Evolutionary conservation across 1,140 invertebrate genomes (phyloP), one percentile per base, ranked within the genome.

Genomic region (Eupeodes corollae): DNA sequence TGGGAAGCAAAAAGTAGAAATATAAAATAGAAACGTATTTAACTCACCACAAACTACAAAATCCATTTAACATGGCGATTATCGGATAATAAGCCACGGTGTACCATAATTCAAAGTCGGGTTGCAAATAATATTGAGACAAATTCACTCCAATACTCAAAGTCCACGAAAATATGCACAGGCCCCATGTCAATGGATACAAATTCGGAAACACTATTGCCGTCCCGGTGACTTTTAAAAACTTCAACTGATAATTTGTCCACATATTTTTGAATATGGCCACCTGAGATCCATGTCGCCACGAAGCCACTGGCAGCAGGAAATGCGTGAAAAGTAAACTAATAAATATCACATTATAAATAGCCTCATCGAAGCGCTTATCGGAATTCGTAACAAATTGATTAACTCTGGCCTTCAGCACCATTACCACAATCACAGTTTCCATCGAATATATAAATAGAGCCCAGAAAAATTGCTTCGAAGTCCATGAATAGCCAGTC

Each of bases 251-350:
- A 63, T 80, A 81, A 62, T 78, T 76, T 3, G 79, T 81, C 79
- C 79, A 82, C 79, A 82, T 81, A 54, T 81, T 80, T 67, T 81
- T 82, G 54, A 81, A 82, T 46, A 78, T 81, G 9, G 79, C 79
- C 6, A 81, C 79, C 62, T 82, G 73, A 0, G 66, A 59, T 1
- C 79, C 79, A 55, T 80, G 78, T 0, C 77, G 70, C 79, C 79
- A 82, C 6, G 79, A 79, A 2, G 78, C 77, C n/a, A 82, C 70
- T 1, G 79, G 79, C 12, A 82, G 55, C 32, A 82, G 55, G 51
- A 81, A 82, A 58, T 82, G 79, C 6, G 79, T 79, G 11, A 80
- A 77, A n/a, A 82, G 68, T 51, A 82, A 75, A 52, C 79, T 80
- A 41, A 82, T 65, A 55, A 82, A 82, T 52, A 82, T 82, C 19